Evolutionary conservation across 2,113 vertebrate genomes (phyloP), one percentile per base, ranked within the genome.

Genomic region (Tragulus kanchil): DNA sequence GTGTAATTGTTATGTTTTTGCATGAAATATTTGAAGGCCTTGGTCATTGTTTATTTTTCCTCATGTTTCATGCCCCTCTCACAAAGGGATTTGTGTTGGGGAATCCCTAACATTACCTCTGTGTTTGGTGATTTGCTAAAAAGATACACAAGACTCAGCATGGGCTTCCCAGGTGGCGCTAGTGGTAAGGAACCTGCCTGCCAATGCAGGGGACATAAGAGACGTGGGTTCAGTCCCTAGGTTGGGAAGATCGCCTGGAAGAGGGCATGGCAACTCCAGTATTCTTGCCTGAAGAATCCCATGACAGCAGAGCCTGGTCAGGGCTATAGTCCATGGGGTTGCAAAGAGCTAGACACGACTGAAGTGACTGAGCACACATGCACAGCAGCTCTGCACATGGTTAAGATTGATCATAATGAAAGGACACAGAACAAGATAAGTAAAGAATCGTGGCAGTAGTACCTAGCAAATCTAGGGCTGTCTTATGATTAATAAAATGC

Each of bases 401-500:
- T 14, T 79, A 83, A 73, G 26, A 69, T 62, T 59, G 59, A 92
- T 61, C 42, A 19, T 1, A 65, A 25, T 81, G 42, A 85, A 83
- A 67, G 15, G 8, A 23, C 62, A 36, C 21, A 59, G 75, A 90
- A 3, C 31, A 88, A 82, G n/a, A 45, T 89, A 71, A 50, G n/a
- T 1, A 13, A 52, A 94, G 58, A 16, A n/a, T 56, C 71, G 28
- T 61, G n/a, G 4, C 12, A 88, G 54, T 67, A n/a, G n/a, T n/a
- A n/a, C n/a, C n/a, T n/a, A n/a, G 79, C 95, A 93, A 97, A 97
- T 97, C 97, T 96, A 95, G 92, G 85, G 87, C 92, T 97, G 87
- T 90, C 93, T 95, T 97, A 97, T 97, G 94, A 98, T 98, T 97
- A 97, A 97, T 96, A 98, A 97, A 97, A 98, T 82, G 79, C 83